Conservation (phyloP, 2,113 vertebrate genomes). For the Alectura lathami region DNA sequence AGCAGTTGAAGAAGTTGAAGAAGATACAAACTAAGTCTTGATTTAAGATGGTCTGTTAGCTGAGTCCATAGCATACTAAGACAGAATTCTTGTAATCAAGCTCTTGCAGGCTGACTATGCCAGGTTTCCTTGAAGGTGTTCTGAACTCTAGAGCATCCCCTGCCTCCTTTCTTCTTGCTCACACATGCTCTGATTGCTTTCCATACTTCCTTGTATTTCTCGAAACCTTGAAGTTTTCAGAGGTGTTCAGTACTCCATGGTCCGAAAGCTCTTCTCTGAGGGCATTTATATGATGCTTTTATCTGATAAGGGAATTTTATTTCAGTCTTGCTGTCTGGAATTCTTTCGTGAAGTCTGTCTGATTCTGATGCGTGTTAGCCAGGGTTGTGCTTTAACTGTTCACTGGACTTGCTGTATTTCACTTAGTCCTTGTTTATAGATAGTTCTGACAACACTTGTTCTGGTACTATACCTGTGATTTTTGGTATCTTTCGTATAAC, state of each 20-base stretch:
- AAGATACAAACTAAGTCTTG: rapidly evolving
- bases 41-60: neutral
- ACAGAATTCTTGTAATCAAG: neutral
- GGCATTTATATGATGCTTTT: neutral
- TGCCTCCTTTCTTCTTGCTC: neutral
- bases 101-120: neutral
- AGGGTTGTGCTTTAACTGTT: neutral
- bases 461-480: neutral
- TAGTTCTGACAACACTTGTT: neutral
- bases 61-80: neutral
- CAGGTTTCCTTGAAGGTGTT: neutral
- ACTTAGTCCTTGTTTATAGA: neutral
- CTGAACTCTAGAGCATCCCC: neutral
- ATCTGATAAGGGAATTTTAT: neutral
- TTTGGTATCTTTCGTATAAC: neutral
- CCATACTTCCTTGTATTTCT: neutral
- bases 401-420: neutral
- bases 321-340: neutral
- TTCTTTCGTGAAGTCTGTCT: neutral
- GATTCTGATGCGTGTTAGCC: neutral
- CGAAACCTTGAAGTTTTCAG: neutral
- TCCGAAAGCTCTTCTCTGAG: neutral
- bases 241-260: neutral
- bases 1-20: neutral
- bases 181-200: neutral